These are phyloP conservation scores for Idaea aversata DNA, from an alignment of 2,888 invertebrate species.

Conservation along the genomic window DNA sequence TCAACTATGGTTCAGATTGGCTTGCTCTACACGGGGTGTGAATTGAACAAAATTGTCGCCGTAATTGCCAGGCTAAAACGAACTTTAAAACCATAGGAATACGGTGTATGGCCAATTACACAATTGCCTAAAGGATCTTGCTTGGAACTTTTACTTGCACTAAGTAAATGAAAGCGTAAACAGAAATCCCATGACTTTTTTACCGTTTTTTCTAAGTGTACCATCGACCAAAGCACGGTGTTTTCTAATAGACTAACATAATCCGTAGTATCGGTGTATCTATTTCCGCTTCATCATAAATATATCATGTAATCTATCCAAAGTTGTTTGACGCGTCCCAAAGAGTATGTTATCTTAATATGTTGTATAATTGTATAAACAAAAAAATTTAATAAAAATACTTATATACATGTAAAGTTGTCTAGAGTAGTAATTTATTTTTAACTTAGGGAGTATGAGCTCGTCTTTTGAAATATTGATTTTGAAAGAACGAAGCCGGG, in stretches of 20 bases:
- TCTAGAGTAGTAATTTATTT: constrained; percentile 77
- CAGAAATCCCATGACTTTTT: not conserved
- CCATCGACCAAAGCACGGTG: not conserved
- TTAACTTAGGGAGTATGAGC: constrained; percentile 55
- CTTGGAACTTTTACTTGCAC: not conserved
- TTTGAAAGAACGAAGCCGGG: constrained; percentile 69
- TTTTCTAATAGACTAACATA: not conserved
- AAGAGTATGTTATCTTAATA: constrained; percentile 73
- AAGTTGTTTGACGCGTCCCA: constrained; percentile 75
- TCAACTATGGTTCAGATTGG: not conserved
- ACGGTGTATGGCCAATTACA: not conserved
- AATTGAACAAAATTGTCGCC: not conserved
- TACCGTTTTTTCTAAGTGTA: not conserved
- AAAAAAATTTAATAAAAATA: constrained; percentile 61
- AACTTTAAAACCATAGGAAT: too few relatives aligned
- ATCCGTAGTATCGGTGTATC: constrained; percentile 17
- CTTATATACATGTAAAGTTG: constrained; percentile 75
- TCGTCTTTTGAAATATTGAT: constrained; percentile 72
- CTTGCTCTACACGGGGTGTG: not conserved
- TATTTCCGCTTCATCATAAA: constrained; percentile 15
- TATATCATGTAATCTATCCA: constrained; percentile 57
- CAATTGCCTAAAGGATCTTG: not conserved
- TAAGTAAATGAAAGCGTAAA: not conserved
- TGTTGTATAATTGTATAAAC: constrained; percentile 78
- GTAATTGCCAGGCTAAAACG: not conserved